Conservation (phyloP, 2,797 vertebrate genomes). For the Scyliorhinus canicula region DNA sequence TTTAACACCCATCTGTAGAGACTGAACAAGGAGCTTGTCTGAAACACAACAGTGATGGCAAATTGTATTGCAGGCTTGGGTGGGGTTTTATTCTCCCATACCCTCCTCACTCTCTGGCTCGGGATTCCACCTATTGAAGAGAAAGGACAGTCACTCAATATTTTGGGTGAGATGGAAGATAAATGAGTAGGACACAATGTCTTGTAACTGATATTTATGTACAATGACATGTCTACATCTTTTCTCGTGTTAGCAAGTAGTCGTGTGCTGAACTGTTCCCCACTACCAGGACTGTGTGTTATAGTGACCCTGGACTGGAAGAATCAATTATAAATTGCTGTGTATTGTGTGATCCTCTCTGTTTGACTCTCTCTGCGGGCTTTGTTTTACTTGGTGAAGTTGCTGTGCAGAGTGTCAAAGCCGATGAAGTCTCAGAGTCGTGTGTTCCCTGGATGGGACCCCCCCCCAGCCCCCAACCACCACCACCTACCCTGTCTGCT, state of each 20-base stretch:
- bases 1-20: background rate
- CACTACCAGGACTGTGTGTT: background rate
- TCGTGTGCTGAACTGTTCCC: background rate
- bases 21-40: slow-evolving; percentile 3
- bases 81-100: background rate
- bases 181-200: background rate
- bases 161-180: background rate
- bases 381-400: background rate
- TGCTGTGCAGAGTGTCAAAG: background rate
- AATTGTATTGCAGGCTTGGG: background rate
- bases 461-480: too few relatives aligned
- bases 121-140: background rate
- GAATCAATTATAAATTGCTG: background rate
- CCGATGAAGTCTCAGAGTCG: background rate
- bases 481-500: too few relatives aligned
- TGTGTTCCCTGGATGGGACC: background rate
- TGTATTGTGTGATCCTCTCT: background rate
- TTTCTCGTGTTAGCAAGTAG: background rate
- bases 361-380: background rate
- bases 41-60: background rate
- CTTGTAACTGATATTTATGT: background rate
- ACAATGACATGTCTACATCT: background rate
- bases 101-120: background rate
- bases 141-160: background rate
- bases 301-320: background rate